Conservation (phyloP, 2,113 vertebrate genomes). For the Epinephelus cyanopodus region DNA sequence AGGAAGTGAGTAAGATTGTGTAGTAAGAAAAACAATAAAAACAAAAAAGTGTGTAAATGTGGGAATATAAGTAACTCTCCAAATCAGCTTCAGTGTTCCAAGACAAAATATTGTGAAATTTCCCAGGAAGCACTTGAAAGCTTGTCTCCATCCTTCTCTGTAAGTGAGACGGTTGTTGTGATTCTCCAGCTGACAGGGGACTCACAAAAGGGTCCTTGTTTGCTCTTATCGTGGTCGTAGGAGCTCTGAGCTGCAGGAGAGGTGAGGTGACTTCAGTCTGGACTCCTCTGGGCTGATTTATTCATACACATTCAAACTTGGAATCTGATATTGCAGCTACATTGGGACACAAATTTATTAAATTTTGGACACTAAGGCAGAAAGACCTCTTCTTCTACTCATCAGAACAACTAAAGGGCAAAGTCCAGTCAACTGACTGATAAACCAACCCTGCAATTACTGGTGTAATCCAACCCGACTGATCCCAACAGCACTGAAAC, state of each 20-base stretch:
- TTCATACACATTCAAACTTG: neutral
- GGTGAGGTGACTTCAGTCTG: neutral
- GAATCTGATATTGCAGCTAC: neutral
- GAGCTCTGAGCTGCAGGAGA: neutral
- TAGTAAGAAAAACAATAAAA: neutral
- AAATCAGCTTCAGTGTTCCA: neutral
- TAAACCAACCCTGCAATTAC: neutral
- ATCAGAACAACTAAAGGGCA: neutral
- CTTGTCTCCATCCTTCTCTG: fast-evolving
- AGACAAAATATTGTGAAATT: neutral
- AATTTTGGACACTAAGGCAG: neutral
- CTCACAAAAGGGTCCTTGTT: conserved; percentile 9
- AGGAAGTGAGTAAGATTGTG: too few relatives aligned
- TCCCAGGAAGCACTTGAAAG: conserved; percentile 3
- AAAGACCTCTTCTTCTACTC: neutral
- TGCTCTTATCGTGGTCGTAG: neutral
- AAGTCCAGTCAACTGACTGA: neutral
- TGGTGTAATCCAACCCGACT: neutral
- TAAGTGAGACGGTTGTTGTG: conserved; percentile 23
- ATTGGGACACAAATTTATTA: too few relatives aligned
- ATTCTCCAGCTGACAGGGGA: neutral
- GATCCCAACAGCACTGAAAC: conserved; percentile 25
- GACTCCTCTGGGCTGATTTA: neutral
- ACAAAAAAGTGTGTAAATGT: too few relatives aligned
- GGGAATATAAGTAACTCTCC: neutral